A percentile compares a stretch with the other conserved stretches of the same genome.
phyloP scores from a whole-genome alignment of 2,888 invertebrate species.

The Habroteleia sp. region DNA sequence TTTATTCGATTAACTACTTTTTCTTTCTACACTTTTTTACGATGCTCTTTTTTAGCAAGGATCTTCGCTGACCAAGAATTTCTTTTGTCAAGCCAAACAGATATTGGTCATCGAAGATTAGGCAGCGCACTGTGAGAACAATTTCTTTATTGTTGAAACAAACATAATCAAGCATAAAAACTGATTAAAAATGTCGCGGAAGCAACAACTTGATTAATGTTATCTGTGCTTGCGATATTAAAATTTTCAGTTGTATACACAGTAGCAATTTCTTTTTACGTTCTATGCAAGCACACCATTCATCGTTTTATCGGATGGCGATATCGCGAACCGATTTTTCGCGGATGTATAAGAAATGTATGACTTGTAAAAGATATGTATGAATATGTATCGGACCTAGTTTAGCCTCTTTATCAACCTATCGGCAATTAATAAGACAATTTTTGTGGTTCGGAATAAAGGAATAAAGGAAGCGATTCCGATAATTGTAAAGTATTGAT shows the following conservation, averaged over 20 bases:
- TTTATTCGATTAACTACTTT: constrained; percentile 67
- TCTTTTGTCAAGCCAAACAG: constrained; percentile 49
- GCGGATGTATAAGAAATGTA: constrained; percentile 21
- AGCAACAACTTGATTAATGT: constrained; percentile 38
- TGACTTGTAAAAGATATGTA: no score
- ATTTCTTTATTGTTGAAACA: constrained; percentile 5
- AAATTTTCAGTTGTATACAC: constrained; percentile 34
- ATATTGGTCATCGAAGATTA: constrained; percentile 19
- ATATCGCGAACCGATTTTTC: constrained; percentile 42
- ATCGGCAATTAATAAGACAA: constrained; percentile 51
- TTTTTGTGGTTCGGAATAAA: constrained; percentile 27
- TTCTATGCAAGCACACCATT: constrained; percentile 5
- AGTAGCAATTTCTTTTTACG: constrained; percentile 17
- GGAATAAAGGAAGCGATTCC: constrained; percentile 7
- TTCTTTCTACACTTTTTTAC: constrained; percentile 57
- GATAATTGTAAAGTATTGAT: constrained; percentile 18
- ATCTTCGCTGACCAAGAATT: constrained; percentile 38
- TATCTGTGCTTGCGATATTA: constrained; percentile 25
- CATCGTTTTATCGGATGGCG: constrained; percentile 27
- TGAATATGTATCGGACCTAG: constrained; percentile 43
- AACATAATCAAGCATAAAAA: constrained; percentile 1
- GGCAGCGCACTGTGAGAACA: constrained; percentile 5
- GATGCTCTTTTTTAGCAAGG: constrained; percentile 14
- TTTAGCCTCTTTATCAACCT: constrained; percentile 27
- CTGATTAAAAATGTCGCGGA: constrained; percentile 16